Conservation (phyloP, 2,797 vertebrate species). For the Xenops minutus region DNA sequence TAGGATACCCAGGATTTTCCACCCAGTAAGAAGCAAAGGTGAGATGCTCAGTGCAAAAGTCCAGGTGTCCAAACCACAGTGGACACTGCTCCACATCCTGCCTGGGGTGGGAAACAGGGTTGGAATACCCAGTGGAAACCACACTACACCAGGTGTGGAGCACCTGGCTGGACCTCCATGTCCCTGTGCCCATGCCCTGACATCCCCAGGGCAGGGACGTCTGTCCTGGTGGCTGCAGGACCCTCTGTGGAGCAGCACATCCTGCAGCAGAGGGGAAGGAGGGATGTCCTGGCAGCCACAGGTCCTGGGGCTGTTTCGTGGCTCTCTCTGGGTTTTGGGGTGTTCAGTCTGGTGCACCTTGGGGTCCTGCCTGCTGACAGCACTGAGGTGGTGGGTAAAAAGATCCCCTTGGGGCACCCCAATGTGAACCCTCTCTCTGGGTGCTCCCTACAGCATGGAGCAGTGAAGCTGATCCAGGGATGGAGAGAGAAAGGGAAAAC, state of each 20-base stretch:
- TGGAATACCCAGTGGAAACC: background rate
- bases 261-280: background rate
- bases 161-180: accelerated
- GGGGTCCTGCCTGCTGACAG: background rate
- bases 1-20: background rate
- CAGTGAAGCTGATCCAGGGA: background rate
- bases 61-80: accelerated
- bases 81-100: background rate
- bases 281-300: background rate
- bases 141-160: accelerated
- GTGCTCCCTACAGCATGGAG: background rate
- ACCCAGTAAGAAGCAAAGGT: background rate
- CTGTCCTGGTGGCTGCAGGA: background rate
- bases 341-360: background rate
- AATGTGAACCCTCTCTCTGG: background rate
- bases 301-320: background rate
- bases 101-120: background rate
- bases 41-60: background rate
- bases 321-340: background rate
- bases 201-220: background rate
- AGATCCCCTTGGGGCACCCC: background rate
- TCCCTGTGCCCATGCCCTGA: background rate
- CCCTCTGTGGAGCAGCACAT: background rate
- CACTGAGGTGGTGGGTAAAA: background rate
- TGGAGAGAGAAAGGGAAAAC: background rate